These are phyloP conservation scores for Hermetia illucens DNA, from an alignment of 1,140 invertebrate genomes.

Conservation along the genomic window DNA sequence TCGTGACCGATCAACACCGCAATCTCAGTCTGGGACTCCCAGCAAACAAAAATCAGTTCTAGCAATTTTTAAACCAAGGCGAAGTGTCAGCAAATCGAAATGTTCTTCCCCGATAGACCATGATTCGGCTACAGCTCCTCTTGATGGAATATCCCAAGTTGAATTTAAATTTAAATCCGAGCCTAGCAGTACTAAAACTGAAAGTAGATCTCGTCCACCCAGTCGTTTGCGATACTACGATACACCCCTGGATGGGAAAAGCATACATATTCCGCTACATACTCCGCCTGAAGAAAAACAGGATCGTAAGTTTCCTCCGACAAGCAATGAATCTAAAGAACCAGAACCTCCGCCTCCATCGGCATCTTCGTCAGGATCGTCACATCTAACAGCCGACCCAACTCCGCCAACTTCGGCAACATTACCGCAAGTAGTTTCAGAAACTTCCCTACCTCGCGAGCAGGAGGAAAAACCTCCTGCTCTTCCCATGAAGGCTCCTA, in stretches of 20 bases:
- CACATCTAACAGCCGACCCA: conserved; percentile 13
- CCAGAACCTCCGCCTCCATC: not conserved
- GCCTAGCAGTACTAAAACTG: not conserved
- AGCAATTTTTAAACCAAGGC: conserved; percentile 42
- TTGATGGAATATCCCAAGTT: conserved; percentile 12
- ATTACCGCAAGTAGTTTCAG: conserved; percentile 12
- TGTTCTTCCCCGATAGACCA: conserved; percentile 27
- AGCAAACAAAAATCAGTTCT: conserved; percentile 46
- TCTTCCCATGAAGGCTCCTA: not conserved
- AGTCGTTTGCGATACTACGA: conserved; percentile 40
- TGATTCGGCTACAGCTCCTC: not conserved
- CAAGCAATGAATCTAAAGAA: conserved; percentile 10
- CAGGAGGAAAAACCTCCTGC: conserved; percentile 3
- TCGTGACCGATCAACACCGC: conserved; percentile 32
- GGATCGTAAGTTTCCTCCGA: conserved; percentile 16
- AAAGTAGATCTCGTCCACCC: conserved; percentile 14
- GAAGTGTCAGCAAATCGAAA: conserved; percentile 27
- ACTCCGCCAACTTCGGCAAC: conserved; percentile 1
- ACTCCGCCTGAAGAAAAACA: conserved; percentile 48
- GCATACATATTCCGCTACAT: conserved; percentile 47
- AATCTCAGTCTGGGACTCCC: conserved; percentile 34
- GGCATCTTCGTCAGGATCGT: not conserved
- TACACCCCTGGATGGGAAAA: conserved; percentile 37
- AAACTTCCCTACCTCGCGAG: conserved; percentile 5
- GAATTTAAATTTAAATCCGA: conserved; percentile 19